These are phyloP conservation scores for Anarsia innoxiella DNA, from an alignment of 2,888 invertebrate genomes.

Conservation along the genomic window DNA sequence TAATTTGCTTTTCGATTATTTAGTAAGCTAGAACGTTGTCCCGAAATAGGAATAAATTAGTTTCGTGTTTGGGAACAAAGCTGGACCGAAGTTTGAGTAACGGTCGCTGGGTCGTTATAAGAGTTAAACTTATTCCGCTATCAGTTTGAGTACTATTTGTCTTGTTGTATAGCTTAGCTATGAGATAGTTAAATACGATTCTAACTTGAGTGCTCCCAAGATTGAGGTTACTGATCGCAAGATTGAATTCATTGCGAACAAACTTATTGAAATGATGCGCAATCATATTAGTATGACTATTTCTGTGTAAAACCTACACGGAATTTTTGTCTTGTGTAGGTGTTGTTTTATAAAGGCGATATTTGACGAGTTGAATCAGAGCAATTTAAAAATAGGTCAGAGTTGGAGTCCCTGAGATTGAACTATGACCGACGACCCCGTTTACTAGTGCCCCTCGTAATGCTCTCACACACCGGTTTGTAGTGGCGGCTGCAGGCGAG, in stretches of 20 bases:
- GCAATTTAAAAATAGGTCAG: constrained; percentile 12
- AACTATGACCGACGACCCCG: constrained; percentile 33
- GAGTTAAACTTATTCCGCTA: constrained; percentile 53
- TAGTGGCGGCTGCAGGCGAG: constrained; percentile 14
- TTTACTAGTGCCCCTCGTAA: constrained; percentile 16
- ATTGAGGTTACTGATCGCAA: constrained; percentile 5
- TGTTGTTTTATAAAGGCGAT: no score
- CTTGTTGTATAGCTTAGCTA: constrained; percentile 44
- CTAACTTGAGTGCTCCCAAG: constrained; percentile 17
- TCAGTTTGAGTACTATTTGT: constrained; percentile 45
- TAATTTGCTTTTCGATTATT: constrained; percentile 74
- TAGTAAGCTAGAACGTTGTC: constrained; percentile 58
- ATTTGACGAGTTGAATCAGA: no score
- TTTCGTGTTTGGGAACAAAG: constrained; percentile 73
- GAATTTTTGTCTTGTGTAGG: no score
- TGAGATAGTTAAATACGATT: constrained; percentile 35
- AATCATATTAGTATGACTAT: no score
- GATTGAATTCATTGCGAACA: constrained; percentile 7
- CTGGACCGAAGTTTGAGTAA: constrained; percentile 65
- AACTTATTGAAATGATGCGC: no score
- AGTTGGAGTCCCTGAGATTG: constrained; percentile 24
- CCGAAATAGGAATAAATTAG: constrained; percentile 72
- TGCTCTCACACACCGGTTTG: constrained; percentile 15
- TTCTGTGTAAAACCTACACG: no score
- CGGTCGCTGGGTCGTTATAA: constrained; percentile 66